Conservation (phyloP, 2,888 invertebrate species). For the Drosophila nr. medialis region DNA sequence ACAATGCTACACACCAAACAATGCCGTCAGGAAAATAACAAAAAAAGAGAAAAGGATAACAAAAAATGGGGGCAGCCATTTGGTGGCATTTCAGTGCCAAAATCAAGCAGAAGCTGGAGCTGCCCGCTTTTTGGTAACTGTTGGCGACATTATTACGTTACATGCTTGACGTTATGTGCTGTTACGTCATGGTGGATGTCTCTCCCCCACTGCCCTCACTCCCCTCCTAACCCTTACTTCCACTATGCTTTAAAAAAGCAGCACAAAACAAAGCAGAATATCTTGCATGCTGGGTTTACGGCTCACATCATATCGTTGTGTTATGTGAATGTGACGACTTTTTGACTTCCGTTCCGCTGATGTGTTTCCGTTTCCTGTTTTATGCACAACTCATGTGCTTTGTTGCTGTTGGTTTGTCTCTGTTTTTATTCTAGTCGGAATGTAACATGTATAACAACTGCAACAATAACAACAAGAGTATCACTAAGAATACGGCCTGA, state of each 20-base stretch:
- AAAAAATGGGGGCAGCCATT: slow-evolving; percentile 56
- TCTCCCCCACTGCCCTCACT: background rate
- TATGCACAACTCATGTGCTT: slow-evolving; percentile 70
- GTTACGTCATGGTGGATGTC: slow-evolving; percentile 51
- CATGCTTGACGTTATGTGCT: slow-evolving; percentile 76
- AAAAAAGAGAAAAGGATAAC: slow-evolving; percentile 7
- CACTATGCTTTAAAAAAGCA: slow-evolving; percentile 37
- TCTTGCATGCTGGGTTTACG: slow-evolving; percentile 47
- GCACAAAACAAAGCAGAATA: slow-evolving; percentile 58
- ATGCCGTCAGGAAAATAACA: slow-evolving; percentile 26
- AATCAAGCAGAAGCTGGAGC: slow-evolving; percentile 3
- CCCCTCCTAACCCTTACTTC: background rate
- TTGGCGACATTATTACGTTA: slow-evolving; percentile 79
- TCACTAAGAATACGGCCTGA: slow-evolving; percentile 46
- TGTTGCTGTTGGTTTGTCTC: slow-evolving; percentile 37
- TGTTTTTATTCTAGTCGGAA: slow-evolving; percentile 16
- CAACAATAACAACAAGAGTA: slow-evolving; percentile 7
- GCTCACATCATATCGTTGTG: slow-evolving; percentile 68
- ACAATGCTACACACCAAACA: slow-evolving; percentile 41
- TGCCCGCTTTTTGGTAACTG: slow-evolving; percentile 62
- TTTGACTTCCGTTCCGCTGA: slow-evolving; percentile 83
- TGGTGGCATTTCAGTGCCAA: slow-evolving; percentile 31
- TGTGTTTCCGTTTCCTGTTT: slow-evolving; percentile 83
- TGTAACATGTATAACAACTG: slow-evolving; percentile 72
- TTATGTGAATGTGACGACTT: slow-evolving; percentile 82